Conservation (phyloP, 2,888 invertebrate genomes). For the Schrankia costaestrigalis region DNA sequence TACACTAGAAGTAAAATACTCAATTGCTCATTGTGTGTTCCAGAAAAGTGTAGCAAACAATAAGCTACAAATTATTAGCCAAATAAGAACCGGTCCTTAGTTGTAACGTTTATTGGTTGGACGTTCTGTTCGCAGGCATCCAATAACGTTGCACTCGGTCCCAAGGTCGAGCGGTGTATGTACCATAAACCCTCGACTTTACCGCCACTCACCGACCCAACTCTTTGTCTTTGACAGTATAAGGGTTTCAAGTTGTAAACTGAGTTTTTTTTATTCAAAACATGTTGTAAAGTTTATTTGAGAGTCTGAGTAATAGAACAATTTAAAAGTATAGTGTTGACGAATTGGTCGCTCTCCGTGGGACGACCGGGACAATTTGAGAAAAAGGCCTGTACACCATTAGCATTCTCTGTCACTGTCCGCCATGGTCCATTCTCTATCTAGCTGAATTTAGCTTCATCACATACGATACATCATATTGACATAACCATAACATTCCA, state of each 20-base stretch:
- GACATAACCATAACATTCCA: no score
- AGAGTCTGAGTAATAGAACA: neutral
- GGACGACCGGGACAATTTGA: no score
- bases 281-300: constrained; percentile 1
- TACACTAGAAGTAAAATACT: no score
- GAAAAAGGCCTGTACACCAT: no score
- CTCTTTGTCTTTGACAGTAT: constrained; percentile 35
- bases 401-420: no score
- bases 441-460: no score
- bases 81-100: constrained; percentile 7
- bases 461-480: no score
- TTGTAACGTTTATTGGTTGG: constrained; percentile 21
- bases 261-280: constrained; percentile 7
- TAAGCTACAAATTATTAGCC: constrained; percentile 1
- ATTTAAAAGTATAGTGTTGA: neutral
- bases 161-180: constrained; percentile 39
- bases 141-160: constrained; percentile 23
- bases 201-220: constrained; percentile 32
- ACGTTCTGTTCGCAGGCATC: constrained; percentile 17
- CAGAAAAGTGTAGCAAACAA: no score
- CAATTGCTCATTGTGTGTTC: neutral
- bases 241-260: constrained; percentile 30
- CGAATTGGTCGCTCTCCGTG: no score
- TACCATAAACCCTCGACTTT: constrained; percentile 42
- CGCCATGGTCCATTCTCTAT: no score